Evolutionary conservation across 2,113 vertebrate species (phyloP), one percentile per base, ranked within the genome.

Genomic region (Tapirus terrestris): DNA sequence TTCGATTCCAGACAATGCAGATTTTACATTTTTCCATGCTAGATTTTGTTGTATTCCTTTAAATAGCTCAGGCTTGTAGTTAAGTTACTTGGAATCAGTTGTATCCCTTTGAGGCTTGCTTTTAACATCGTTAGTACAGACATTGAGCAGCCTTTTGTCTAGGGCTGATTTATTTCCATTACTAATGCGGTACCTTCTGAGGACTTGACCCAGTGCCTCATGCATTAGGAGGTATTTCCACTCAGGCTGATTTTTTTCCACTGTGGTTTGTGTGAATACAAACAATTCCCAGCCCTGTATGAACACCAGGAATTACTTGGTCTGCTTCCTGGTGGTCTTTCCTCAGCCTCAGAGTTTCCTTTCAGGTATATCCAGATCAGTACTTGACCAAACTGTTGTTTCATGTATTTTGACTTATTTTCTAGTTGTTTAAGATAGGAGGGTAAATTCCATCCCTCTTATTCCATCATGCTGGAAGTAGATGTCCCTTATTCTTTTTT

Each of bases 11-110:
- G 45, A 17, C 14, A 45, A 45, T 53, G 12, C 51, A 39, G 31
- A 88, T 65, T 84, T 89, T 92, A 93, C 7, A 17, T 65, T 73
- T 63, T 91, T 68, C 51, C 58, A 23, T 65, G 82, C 43, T 81
- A 43, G 51, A 43, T 89, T 73, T 84, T 94, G 92, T 86, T 82
- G 31, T 81, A 36, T 85, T 75, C 21, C 39, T 84, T 96, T 94
- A 85, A 91, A 76, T 33, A 85, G 18, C 31, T 10, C 61, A 61
- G 53, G 5, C 61, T 8, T 94, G n/a, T 70, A 27, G 67, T 73
- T 68, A 68, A 76, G 60, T 92, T 86, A 65, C 73, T 92, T 53
- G 18, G 36, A 92, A 86, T 67, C 45, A 77, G 36, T 33, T 45
- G 27, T 58, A 72, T 45, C 33, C 72, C 45, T 87, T 65, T 36